Percentiles rank a stretch among this genome's conserved stretches.
Conservation (phyloP, 2,113 vertebrate genomes). For the Clinocottus analis region DNA sequence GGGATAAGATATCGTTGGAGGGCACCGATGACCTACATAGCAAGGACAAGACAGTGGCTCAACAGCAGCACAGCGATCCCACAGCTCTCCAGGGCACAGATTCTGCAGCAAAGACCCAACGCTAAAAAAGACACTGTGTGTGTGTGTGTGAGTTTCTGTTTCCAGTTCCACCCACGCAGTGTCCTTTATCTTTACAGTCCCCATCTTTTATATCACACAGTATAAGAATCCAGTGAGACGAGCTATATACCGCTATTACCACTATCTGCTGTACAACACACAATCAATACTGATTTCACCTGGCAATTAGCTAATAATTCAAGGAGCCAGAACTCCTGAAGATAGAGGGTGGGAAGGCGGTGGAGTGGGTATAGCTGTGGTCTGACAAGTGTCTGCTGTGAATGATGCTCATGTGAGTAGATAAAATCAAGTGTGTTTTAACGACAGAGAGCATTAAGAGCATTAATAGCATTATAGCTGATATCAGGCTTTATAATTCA, state of each 20-base stretch:
- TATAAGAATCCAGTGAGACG: constrained; percentile 64
- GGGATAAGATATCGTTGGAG: constrained; percentile 74
- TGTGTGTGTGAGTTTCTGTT: constrained; percentile 34
- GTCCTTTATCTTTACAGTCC: constrained; percentile 56
- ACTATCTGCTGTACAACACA: constrained; percentile 61
- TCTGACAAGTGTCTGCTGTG: constrained; percentile 42
- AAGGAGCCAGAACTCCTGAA: constrained; percentile 70
- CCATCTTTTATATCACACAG: constrained; percentile 45
- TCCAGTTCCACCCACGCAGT: constrained; percentile 40
- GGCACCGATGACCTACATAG: constrained; percentile 78
- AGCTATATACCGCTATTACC: constrained; percentile 73
- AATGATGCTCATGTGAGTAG: constrained; percentile 7
- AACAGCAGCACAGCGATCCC: constrained; percentile 65
- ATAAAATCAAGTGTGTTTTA: constrained; percentile 29
- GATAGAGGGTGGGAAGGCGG: background rate
- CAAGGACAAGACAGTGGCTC: constrained; percentile 76
- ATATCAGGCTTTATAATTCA: background rate
- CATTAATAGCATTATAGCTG: background rate
- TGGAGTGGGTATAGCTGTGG: constrained; percentile 19
- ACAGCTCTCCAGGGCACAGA: constrained; percentile 70
- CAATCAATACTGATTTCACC: constrained; percentile 83
- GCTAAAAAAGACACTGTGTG: constrained; percentile 33
- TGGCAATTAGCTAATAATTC: constrained; percentile 87
- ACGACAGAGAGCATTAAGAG: constrained; percentile 14
- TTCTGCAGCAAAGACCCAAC: constrained; percentile 58